Evolutionary conservation across 2,888 invertebrate species (phyloP).

Genomic region (Vanessa cardui): DNA sequence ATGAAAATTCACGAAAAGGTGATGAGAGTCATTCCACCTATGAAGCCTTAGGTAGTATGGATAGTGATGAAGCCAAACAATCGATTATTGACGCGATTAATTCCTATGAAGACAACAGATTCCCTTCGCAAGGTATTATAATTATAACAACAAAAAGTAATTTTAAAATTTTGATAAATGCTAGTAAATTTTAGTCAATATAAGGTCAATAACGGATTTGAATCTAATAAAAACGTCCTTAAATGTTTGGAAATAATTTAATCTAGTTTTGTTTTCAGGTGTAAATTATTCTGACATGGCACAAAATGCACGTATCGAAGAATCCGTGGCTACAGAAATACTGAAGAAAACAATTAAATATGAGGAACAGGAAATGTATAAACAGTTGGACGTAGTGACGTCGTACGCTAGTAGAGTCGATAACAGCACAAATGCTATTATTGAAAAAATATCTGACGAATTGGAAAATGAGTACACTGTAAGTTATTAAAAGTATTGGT

Average conservation of each 20-base stretch:
- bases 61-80: constrained; percentile 58
- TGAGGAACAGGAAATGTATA: constrained; percentile 62
- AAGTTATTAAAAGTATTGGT: constrained; percentile 41
- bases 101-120: constrained; percentile 68
- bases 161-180: too few species aligned
- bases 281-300: constrained; percentile 55
- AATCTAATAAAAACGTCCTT: too few species aligned
- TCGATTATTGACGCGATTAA: constrained; percentile 68
- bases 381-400: constrained; percentile 59
- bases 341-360: constrained; percentile 61
- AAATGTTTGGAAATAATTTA: not conserved
- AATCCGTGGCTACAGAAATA: constrained; percentile 67
- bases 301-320: constrained; percentile 65
- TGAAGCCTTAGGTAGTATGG: constrained; percentile 28
- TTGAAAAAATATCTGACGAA: constrained; percentile 67
- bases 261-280: constrained; percentile 47
- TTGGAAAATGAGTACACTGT: constrained; percentile 64
- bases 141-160: too few species aligned
- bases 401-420: constrained; percentile 68
- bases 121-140: constrained; percentile 70
- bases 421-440: constrained; percentile 70
- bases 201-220: too few species aligned
- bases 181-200: too few species aligned
- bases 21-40: constrained; percentile 4
- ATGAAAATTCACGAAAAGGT: not conserved